Evolutionary conservation across 2,113 vertebrate species (phyloP).

Genomic region (Rhinogobius similis): DNA sequence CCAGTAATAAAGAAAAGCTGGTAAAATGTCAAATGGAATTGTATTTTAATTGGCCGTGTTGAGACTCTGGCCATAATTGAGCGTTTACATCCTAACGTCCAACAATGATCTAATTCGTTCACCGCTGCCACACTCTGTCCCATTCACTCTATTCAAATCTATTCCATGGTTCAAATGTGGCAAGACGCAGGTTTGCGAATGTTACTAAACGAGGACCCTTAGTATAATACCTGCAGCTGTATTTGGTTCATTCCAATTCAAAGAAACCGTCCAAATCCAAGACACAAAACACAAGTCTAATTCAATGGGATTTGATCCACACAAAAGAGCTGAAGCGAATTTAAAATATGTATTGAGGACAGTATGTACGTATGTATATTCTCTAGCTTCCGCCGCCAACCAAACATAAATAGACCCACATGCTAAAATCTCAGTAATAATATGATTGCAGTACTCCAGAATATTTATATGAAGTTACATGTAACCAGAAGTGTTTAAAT

Average conservation of each 20-base stretch:
- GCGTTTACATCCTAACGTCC: constrained; percentile 1
- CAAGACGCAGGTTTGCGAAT: not conserved
- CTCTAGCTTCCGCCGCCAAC: not conserved
- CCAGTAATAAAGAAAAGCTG: constrained; percentile 4
- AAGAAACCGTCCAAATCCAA: not conserved
- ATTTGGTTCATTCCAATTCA: not conserved
- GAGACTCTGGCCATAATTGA: not conserved
- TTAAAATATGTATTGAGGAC: constrained; percentile 10
- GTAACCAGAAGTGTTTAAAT: not conserved
- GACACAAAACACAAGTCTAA: not conserved
- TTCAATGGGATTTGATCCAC: not conserved
- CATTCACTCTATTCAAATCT: not conserved
- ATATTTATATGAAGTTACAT: not conserved
- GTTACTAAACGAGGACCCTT: not conserved
- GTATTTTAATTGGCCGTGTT: not conserved
- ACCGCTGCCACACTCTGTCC: not conserved
- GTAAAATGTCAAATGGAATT: not conserved
- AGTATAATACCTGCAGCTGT: not conserved
- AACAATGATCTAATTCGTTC: constrained; percentile 3
- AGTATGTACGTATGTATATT: not conserved
- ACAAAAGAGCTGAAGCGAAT: constrained; percentile 4
- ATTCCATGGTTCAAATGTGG: not conserved
- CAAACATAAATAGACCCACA: not conserved
- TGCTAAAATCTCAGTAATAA: not conserved
- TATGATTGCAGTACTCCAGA: not conserved